A percentile compares a stretch with the other conserved stretches of the same genome.
Evolutionary conservation across 2,113 vertebrate species (phyloP).

Genomic region (Vulpes vulpes): DNA sequence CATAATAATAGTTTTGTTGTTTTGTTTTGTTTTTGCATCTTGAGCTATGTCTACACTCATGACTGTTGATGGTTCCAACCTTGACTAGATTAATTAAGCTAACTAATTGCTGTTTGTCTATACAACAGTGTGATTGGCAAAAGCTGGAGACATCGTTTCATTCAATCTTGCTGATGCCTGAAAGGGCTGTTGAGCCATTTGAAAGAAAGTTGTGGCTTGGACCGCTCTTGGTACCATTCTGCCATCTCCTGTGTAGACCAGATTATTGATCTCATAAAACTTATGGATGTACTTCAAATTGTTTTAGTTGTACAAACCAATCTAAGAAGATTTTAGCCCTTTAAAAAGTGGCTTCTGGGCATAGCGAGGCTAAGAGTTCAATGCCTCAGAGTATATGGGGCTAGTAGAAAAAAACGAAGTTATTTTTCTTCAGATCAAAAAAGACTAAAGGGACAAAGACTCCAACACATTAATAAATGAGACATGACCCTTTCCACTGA

Average conservation of each 20-base stretch:
- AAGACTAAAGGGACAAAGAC: conserved; percentile 82
- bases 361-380: conserved; percentile 81
- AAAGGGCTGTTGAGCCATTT: not conserved
- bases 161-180: not conserved
- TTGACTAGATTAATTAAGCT: conserved; percentile 13
- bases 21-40: not conserved
- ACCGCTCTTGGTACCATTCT: conserved; percentile 51
- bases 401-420: conserved; percentile 78
- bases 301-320: conserved; percentile 81
- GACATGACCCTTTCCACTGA: conserved; percentile 81
- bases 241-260: conserved; percentile 62
- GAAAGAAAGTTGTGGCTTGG: conserved; percentile 21
- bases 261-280: conserved; percentile 79
- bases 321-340: conserved; percentile 75
- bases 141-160: not conserved
- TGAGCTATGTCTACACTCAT: conserved; percentile 2
- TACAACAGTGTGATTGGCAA: not conserved
- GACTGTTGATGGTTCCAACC: not conserved
- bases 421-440: conserved; percentile 83
- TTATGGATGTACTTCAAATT: conserved; percentile 76
- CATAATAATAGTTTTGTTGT: not conserved
- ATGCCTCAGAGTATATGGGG: conserved; percentile 74
- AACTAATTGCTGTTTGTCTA: not conserved
- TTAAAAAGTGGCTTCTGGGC: conserved; percentile 71
- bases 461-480: conserved; percentile 83